A percentile compares a stretch with the other conserved stretches of the same genome.
phyloP scores from a whole-genome alignment of 2,888 invertebrate species.

The Mesorhabditis belari region DNA sequence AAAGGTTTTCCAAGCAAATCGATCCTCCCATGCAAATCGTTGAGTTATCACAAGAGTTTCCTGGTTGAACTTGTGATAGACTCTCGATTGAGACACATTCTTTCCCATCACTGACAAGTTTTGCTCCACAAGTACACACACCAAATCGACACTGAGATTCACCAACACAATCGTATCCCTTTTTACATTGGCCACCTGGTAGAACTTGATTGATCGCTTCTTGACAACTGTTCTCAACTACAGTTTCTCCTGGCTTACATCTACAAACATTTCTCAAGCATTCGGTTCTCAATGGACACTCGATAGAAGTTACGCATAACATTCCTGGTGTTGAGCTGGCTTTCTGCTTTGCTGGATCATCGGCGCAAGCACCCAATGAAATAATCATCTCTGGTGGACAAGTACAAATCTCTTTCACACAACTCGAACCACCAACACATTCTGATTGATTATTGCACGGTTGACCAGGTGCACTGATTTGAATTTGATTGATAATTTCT shows the following conservation, averaged over 20 bases:
- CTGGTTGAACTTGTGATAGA: slow-evolving; percentile 27
- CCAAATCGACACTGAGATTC: slow-evolving; percentile 35
- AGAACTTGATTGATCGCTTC: slow-evolving; percentile 34
- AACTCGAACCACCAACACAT: slow-evolving; percentile 29
- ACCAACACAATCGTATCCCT: slow-evolving; percentile 46
- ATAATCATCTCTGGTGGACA: slow-evolving; percentile 25
- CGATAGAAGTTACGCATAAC: slow-evolving; percentile 29
- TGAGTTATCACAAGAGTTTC: slow-evolving; percentile 32
- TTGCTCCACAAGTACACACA: slow-evolving; percentile 38
- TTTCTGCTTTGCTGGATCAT: slow-evolving; percentile 7
- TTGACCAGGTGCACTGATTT: slow-evolving; percentile 37
- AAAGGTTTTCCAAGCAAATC: slow-evolving; percentile 24
- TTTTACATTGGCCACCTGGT: slow-evolving; percentile 37
- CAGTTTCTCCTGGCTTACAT: slow-evolving; percentile 45
- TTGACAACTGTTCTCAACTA: slow-evolving; percentile 38
- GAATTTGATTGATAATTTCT: slow-evolving; percentile 7
- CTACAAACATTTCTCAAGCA: slow-evolving; percentile 48
- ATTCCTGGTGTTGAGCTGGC: slow-evolving; percentile 27
- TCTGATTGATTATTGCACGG: slow-evolving; percentile 18
- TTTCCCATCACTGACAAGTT: slow-evolving; percentile 34
- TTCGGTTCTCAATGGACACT: slow-evolving; percentile 44
- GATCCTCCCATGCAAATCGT: slow-evolving; percentile 37
- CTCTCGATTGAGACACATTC: slow-evolving; percentile 35
- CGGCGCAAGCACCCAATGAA: neutral
- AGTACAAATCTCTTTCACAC: slow-evolving; percentile 23